Evolutionary conservation across 2,797 vertebrate genomes (phyloP).

Genomic region (Myotis pilosus): DNA sequence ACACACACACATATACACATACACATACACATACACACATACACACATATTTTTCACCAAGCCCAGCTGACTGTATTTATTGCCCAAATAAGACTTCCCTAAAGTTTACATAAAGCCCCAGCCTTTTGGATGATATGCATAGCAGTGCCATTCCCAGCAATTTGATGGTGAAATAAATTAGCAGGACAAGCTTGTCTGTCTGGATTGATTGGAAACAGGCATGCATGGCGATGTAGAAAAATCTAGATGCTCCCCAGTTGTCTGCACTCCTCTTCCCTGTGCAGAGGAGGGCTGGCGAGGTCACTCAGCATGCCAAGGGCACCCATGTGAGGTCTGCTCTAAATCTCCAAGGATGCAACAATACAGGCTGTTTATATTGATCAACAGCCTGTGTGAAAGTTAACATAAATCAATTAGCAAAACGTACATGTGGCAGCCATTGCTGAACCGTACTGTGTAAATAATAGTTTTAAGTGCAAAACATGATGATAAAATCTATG

Average conservation of each 20-base stretch:
- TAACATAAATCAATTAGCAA: slow-evolving; percentile 66
- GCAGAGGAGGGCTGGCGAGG: neutral
- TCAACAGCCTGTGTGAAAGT: neutral
- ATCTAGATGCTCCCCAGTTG: slow-evolving; percentile 34
- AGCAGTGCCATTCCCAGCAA: neutral
- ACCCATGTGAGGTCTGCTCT: neutral
- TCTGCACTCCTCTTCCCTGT: neutral
- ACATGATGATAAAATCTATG: slow-evolving; percentile 22
- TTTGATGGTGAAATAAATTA: slow-evolving; percentile 54
- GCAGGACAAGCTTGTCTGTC: neutral
- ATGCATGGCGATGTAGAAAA: neutral
- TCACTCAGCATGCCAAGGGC: neutral
- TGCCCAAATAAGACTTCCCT: slow-evolving; percentile 22
- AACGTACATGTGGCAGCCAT: neutral
- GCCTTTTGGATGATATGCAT: neutral
- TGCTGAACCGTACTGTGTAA: slow-evolving; percentile 10
- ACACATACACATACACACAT: neutral
- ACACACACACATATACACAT: neutral
- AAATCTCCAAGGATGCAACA: neutral
- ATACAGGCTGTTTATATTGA: neutral
- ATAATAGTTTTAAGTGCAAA: slow-evolving; percentile 22
- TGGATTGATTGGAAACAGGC: slow-evolving; percentile 44
- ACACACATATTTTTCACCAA: neutral
- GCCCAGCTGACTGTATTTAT: slow-evolving; percentile 12
- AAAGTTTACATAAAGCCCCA: slow-evolving; percentile 43